Evolutionary conservation across 2,113 vertebrate genomes (phyloP).

Genomic region (Forbesichthys papilliferus): DNA sequence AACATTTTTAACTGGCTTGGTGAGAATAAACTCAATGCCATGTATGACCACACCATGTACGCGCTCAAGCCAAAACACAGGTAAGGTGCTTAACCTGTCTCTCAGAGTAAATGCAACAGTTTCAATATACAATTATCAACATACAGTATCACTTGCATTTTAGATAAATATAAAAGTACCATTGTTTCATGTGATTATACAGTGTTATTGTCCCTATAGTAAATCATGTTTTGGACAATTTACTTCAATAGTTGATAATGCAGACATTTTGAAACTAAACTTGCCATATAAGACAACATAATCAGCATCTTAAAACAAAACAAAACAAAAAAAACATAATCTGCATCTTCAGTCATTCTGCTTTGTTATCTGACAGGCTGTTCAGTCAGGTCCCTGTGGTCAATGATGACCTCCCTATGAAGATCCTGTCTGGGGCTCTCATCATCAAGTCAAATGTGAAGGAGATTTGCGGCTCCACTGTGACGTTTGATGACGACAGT

Average conservation of each 20-base stretch:
- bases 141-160: no score
- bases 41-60: conserved; percentile 83
- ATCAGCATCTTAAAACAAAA: no score
- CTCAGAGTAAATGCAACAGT: no score
- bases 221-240: no score
- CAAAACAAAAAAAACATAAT: no score
- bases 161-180: no score
- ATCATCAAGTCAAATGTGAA: conserved; percentile 82
- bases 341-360: neutral
- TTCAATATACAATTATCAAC: no score
- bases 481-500: conserved; percentile 84
- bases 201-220: no score
- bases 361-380: conserved; percentile 31
- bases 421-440: conserved; percentile 83
- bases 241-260: no score
- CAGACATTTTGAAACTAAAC: no score
- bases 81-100: conserved; percentile 38
- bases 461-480: conserved; percentile 81
- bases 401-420: conserved; percentile 87
- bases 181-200: no score
- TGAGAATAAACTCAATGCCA: conserved; percentile 71
- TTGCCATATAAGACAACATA: no score
- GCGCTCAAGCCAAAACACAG: conserved; percentile 81
- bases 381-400: conserved; percentile 78
- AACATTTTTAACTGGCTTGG: conserved; percentile 66